Base-by-base conservation (phyloP, 2,797 vertebrate genomes). In the Enteromius paludinosus region DNA sequence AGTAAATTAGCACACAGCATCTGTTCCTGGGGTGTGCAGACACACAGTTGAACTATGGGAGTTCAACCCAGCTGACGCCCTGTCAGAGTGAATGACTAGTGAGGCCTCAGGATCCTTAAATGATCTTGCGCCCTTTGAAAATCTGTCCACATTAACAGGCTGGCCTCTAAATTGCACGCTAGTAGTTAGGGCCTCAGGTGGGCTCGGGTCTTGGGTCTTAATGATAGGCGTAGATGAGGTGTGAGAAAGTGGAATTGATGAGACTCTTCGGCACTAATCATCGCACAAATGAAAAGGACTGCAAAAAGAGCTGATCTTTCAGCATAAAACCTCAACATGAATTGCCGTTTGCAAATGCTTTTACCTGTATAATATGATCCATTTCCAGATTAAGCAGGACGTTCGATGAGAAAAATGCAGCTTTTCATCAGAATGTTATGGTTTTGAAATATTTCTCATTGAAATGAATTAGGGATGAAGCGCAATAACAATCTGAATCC, bases 31-130 rank as follows among this genome's bases (percentile, higher is more conserved):
- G 20, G 52, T 69, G 47, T 72, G 35, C 84, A 84, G 80, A 76
- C 52, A 75, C 61, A 28, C 41, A 75, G 78, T 8, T 73, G 28
- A 78, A 59, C 65, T 41, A 11, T 56, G 66, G 66, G 77, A 68
- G 52, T 69, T 69, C 18, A 83, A 43, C 35, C 43, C 41, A 56
- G 66, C 83, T 80, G 81, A 86, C 70, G 35, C 30, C 59, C 78
- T 30, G 81, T 87, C 84, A 87, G 71, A 85, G 45, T 45, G 81
- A 86, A 87, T 83, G 77, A 84, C 81, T 86, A 52, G 74, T 62
- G 49, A 79, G 64, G 54, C 75, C 43, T 65, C 56, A 17, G 56
- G 84, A 77, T 82, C 66, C 69, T 72, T 23, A 41, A 83, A 66
- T 77, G 59, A 64, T 85, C 59, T 69, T 54, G 52, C 72, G 41